Evolutionary conservation across 2,888 invertebrate species (phyloP), one percentile per base, ranked within the genome.

Genomic region (Leucania comma): DNA sequence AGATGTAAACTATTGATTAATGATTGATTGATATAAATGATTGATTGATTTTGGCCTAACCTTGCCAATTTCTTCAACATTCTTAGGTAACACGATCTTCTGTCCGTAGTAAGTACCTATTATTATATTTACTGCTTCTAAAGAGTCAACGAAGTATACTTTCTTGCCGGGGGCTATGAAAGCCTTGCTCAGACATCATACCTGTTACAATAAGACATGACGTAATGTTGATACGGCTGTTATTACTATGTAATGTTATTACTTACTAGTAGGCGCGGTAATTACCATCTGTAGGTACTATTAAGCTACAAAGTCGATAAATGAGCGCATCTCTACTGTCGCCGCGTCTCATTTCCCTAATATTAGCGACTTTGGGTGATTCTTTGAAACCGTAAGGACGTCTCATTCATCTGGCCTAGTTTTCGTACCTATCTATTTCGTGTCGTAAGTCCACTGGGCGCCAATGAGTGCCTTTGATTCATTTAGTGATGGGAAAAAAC

Each of bases 161-260:
- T 77, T 81, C 81, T 60, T 73, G 78, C 78, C 74, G 26, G 24
- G 8, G 66, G 83, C 35, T 56, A 75, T 64, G 80, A 82, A 81
- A 80, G 83, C 71, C 48, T 48, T 59, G 26, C 32, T 72, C 54
- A 12, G 60, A 62, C n/a, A 70, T 64, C 64, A 58, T 81, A 76
- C 70, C 81, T 77, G 80, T 57, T n/a, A 26, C 53, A 50, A 61
- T 61, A 61, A 50, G 12, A 12, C 2, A 51, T 78, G 61, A 77
- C 51, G 81, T 42, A 79, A 81, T 57, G 22, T 51, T 58, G 24
- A 54, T 50, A 61, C 67, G 12, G 22, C 56, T 54, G 46, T 65
- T 54, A 61, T 10, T 38, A 32, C 58, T 35, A 42, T 32, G 42
- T 50, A 46, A 69, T 56, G 1, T 50, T 22, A 42, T 26, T 48